Conservation (phyloP, 2,888 invertebrate genomes). For the Netelia inedita region DNA sequence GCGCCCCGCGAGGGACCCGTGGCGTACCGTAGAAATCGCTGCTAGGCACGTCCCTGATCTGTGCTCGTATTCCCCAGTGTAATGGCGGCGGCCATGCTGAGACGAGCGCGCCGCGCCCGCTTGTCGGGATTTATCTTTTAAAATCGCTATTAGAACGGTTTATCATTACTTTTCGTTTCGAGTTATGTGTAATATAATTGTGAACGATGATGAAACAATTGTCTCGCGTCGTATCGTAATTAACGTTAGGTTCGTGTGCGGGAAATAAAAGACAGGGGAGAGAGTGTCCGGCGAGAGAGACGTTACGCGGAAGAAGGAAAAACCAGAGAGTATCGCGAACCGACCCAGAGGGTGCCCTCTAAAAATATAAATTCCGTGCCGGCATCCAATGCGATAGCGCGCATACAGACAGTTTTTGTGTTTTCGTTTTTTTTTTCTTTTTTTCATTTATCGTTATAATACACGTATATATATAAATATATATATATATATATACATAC, state of each 20-base stretch:
- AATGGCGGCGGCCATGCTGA: constrained; percentile 83
- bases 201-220: not conserved
- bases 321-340: constrained; percentile 46
- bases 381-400: constrained; percentile 74
- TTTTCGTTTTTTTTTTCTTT: constrained; percentile 64
- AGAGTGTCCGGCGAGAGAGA: constrained; percentile 50
- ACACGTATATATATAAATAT: too few species aligned
- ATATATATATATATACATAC: too few species aligned
- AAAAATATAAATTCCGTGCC: constrained; percentile 83
- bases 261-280: constrained; percentile 6
- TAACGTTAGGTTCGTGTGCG: constrained; percentile 17
- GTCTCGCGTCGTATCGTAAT: not conserved
- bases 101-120: constrained; percentile 82
- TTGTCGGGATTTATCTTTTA: constrained; percentile 76
- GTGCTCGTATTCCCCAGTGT: constrained; percentile 78
- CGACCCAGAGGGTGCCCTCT: constrained; percentile 82
- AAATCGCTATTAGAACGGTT: constrained; percentile 63
- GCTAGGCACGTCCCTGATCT: constrained; percentile 77
- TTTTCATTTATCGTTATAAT: constrained; percentile 62
- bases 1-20: constrained; percentile 48
- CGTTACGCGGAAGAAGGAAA: constrained; percentile 57
- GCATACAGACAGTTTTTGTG: constrained; percentile 36
- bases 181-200: constrained; percentile 8
- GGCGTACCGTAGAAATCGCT: constrained; percentile 48
- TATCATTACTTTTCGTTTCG: constrained; percentile 1